phyloP scores from a whole-genome alignment of 2,888 invertebrate species.

The Nomada ruficornis region DNA sequence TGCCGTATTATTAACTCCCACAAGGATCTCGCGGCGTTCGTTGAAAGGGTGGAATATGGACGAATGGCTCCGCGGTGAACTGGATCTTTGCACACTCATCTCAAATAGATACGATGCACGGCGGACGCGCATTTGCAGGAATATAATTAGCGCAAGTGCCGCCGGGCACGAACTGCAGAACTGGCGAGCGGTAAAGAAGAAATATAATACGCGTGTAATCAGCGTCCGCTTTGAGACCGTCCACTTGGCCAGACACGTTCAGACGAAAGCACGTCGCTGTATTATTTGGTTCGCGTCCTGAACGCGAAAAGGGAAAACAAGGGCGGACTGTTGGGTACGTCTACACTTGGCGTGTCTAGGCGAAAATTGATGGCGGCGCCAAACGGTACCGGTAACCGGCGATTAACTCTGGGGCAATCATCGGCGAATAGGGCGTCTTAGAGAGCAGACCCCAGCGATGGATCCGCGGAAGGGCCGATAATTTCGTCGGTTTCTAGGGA shows the following conservation, averaged over 20 bases:
- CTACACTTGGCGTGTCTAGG: not conserved
- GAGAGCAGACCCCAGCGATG: constrained; percentile 30
- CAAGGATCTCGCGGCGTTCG: constrained; percentile 44
- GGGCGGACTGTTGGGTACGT: not conserved
- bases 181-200: constrained; percentile 19
- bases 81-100: not conserved
- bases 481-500: constrained; percentile 62
- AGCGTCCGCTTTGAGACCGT: not conserved
- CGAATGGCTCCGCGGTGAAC: not conserved
- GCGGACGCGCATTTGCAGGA: constrained; percentile 8
- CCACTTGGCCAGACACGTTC: not conserved
- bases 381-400: not conserved
- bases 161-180: constrained; percentile 20
- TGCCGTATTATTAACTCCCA: constrained; percentile 64
- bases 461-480: constrained; percentile 62
- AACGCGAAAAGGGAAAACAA: not conserved
- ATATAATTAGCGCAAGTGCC: constrained; percentile 54
- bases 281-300: constrained; percentile 19
- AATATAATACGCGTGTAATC: constrained; percentile 8
- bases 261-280: constrained; percentile 42
- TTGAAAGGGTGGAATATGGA: constrained; percentile 33
- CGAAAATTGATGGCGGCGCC: not conserved
- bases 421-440: constrained; percentile 8
- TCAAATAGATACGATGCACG: not conserved
- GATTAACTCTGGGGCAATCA: constrained; percentile 18